Evolutionary conservation across 2,888 invertebrate species (phyloP).

Genomic region (Timema cristinae): DNA sequence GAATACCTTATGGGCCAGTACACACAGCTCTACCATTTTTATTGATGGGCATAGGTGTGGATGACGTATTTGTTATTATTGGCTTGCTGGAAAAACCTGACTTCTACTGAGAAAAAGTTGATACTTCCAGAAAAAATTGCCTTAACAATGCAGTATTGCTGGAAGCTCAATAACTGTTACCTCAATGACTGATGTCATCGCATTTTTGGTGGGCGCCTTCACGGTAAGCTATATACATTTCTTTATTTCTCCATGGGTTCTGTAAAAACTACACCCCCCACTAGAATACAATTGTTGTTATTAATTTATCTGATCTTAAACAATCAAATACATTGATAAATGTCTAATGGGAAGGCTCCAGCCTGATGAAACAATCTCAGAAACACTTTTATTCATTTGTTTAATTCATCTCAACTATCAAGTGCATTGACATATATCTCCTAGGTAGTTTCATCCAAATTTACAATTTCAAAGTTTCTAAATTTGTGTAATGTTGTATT

Average conservation of each 20-base stretch:
- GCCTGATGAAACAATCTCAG: too few species aligned
- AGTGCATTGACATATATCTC: too few species aligned
- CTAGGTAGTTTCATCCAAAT: too few species aligned
- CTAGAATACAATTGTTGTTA: too few species aligned
- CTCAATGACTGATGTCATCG: slow-evolving; percentile 75
- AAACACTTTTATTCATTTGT: too few species aligned
- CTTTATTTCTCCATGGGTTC: too few species aligned
- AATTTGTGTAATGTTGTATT: neutral
- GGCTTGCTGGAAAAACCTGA: slow-evolving; percentile 66
- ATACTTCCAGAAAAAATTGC: slow-evolving; percentile 61
- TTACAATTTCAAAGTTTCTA: too few species aligned
- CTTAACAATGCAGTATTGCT: slow-evolving; percentile 67
- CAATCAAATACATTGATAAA: too few species aligned
- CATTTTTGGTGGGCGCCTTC: slow-evolving; percentile 72
- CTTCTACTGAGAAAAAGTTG: slow-evolving; percentile 52
- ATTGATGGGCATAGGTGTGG: slow-evolving; percentile 72
- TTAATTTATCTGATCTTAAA: too few species aligned
- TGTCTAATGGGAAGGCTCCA: too few species aligned
- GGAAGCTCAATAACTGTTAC: slow-evolving; percentile 82
- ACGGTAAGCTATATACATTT: slow-evolving; percentile 51
- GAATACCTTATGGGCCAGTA: slow-evolving; percentile 73
- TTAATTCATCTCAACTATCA: too few species aligned
- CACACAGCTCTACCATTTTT: slow-evolving; percentile 79
- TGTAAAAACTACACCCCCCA: too few species aligned
- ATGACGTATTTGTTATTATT: slow-evolving; percentile 84